These are phyloP conservation scores for Ptychoptera contaminata DNA, from an alignment of 2,888 invertebrate genomes.

Conservation along the genomic window DNA sequence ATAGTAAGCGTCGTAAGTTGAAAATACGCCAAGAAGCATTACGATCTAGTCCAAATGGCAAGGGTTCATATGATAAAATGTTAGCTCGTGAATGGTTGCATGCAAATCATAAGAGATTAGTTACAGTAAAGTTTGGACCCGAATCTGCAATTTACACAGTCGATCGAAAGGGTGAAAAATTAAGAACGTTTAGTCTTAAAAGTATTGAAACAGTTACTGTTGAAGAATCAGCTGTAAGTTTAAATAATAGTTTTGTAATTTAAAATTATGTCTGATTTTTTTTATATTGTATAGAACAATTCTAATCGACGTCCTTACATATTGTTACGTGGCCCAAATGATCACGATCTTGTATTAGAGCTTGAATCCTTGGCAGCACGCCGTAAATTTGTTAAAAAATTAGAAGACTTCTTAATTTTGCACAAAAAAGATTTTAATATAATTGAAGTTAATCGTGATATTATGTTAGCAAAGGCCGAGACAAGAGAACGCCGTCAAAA, in stretches of 20 bases:
- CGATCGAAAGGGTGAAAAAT: constrained; percentile 80
- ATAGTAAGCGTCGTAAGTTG: constrained; percentile 60
- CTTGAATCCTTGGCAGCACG: constrained; percentile 67
- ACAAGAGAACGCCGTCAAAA: constrained; percentile 86
- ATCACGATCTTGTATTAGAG: constrained; percentile 86
- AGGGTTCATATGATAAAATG: constrained; percentile 77
- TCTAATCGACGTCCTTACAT: constrained; percentile 67
- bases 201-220: constrained; percentile 65
- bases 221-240: constrained; percentile 67
- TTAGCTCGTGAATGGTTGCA: constrained; percentile 88
- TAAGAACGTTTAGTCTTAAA: constrained; percentile 65
- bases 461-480: constrained; percentile 81
- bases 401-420: constrained; percentile 68
- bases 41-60: constrained; percentile 30
- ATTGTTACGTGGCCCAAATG: constrained; percentile 63
- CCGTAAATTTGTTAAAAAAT: constrained; percentile 72
- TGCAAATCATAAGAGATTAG: constrained; percentile 75
- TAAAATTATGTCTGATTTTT: constrained; percentile 12
- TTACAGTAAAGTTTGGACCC: constrained; percentile 80
- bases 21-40: constrained; percentile 55
- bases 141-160: constrained; percentile 75
- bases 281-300: constrained; percentile 16
- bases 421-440: constrained; percentile 69
- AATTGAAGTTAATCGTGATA: constrained; percentile 56
- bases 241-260: no score